Conservation (phyloP, 1,140 invertebrate species). For the Ceratina calcarata region DNA sequence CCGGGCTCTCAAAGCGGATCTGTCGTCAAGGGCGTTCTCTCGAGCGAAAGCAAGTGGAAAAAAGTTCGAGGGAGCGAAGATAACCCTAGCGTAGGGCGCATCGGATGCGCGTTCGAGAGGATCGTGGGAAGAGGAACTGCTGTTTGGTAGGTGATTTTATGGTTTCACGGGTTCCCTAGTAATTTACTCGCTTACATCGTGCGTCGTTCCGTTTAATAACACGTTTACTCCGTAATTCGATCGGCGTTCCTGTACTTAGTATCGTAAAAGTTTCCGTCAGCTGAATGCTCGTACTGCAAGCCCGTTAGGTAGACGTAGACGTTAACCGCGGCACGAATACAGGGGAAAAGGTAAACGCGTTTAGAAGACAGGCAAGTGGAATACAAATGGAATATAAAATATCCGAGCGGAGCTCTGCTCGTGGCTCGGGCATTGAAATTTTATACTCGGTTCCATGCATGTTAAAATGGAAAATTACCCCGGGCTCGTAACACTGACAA, state of each 20-base stretch:
- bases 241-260: too few species aligned
- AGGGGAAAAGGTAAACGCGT: slow-evolving; percentile 1
- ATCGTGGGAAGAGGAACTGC: neutral
- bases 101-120: neutral
- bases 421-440: slow-evolving; percentile 9
- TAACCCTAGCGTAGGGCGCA: too few species aligned
- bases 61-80: too few species aligned
- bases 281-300: neutral
- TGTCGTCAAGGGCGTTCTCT: neutral
- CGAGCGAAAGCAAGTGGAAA: neutral
- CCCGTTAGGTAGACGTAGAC: neutral
- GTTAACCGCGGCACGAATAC: neutral
- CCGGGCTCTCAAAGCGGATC: neutral
- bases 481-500: neutral
- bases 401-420: neutral
- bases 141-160: slow-evolving; percentile 9
- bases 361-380: slow-evolving; percentile 1
- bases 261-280: too few species aligned
- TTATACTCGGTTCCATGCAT: slow-evolving; percentile 18
- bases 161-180: neutral
- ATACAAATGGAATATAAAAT: slow-evolving; percentile 26
- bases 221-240: too few species aligned
- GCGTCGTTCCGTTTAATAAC: neutral
- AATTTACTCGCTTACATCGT: neutral
- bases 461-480: slow-evolving; percentile 16